Base-by-base conservation (phyloP, 2,113 vertebrate genomes). In the Colinus virginianus region DNA sequence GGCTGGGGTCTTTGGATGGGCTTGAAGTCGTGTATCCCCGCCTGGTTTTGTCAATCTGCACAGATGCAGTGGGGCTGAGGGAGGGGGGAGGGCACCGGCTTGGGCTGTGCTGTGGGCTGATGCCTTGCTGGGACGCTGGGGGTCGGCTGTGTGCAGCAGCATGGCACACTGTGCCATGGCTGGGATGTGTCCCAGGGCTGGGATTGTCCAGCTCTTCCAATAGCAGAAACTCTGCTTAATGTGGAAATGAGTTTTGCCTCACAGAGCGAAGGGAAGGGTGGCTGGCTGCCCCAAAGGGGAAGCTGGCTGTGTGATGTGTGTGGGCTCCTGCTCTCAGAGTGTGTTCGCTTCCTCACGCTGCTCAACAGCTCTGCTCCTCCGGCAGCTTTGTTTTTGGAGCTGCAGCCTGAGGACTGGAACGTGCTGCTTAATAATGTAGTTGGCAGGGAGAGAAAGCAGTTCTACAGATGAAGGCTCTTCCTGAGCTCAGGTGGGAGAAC, bases 371-470 rank as follows among this genome's bases (percentile, higher is more conserved):
- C 32, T 59, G 18, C 25, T 19, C 13, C 15, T 77, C 30, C 2
- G 8, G 13, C 16, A 51, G 38, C 21, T 17, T 10, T 42, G 1
- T 25, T 40, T 38, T 8, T 13, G 12, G 26, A 32, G 68, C 71
- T 55, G 6, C 6, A 13, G 63, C 17, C 0, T 16, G 0, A 28
- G 43, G 56, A 13, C 59, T 26, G 5, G 53, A 58, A 32, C 0
- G 5, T 0, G 1, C 16, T 9, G 42, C 34, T 61, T 8, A 3
- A 6, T 8, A 3, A 6, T 1, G 0, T 8, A 16, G 5, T 2
- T 2, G 38, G 17, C 23, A 25, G 2, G 7, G 6, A 3, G 17
- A 53, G 26, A 53, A 53, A 30, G 2, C 32, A n/a, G 59, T 23
- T 40, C 18, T 62, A 42, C 51, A 6, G 3, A 10, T 2, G 16